Base-by-base conservation (phyloP, 2,797 vertebrate genomes). In the Mormyrops attenuatus region DNA sequence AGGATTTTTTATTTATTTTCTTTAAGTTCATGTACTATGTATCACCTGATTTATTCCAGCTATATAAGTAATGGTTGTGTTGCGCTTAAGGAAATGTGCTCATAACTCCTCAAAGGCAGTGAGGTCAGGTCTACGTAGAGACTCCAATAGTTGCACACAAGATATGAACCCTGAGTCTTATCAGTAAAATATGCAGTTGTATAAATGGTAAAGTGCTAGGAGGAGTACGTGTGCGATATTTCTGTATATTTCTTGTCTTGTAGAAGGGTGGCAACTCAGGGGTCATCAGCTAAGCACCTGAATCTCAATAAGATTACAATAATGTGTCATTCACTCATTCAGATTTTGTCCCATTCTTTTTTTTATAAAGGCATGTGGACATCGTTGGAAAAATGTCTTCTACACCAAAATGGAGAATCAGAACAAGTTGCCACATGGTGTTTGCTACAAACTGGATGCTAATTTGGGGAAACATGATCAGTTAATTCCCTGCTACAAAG, bases 301-400 rank as follows among this genome's bases (percentile, higher is more conserved):
- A 80, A 44, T 80, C 7, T 85, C 11, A 85, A 2, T 85, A 30
- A 85, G 5, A 73, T n/a, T 15, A 22, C n/a, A 26, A 60, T 22
- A 60, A 22, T 22, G n/a, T 85, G 11, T 85, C 20, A 52, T 30
- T 52, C 82, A 26, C n/a, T 57, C 30, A 87, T 41, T 38, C 30
- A 20, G 26, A n/a, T 57, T 41, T 87, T 50, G 2, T 89, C 44
- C 73, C 90, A 3, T 6, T 94, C 92, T 92, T 92, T 57, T 92
- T 11, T 55, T 53, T 30, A 69, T 13, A 38, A 86, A 99, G 98
- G 97, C 97, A 34, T 99, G 98, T 95, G 98, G 96, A 88, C 98
- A 99, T 92, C 97, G 97, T 66, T 99, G 98, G 98, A 99, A 99
- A 95, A 99, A 99, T 84, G 91, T 98, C 90, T 97, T 89, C 94